Evolutionary conservation across 2,888 invertebrate genomes (phyloP), one percentile per base, ranked within the genome.

Genomic region (Synergus itoensis): DNA sequence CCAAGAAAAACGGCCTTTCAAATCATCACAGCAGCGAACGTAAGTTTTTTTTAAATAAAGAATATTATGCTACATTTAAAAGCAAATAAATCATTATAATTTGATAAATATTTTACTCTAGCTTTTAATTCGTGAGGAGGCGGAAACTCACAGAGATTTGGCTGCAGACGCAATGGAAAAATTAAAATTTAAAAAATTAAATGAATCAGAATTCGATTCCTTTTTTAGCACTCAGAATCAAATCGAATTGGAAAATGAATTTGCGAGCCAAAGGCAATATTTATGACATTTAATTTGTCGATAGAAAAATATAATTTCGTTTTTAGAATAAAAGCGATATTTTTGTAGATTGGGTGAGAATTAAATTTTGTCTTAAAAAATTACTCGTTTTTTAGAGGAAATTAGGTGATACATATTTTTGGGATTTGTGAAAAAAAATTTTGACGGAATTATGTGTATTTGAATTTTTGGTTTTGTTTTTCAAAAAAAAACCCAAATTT

Each of bases 11-110:
- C 95, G 14, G 98, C 98, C 3, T 94, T 93, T 75, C 97, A 97
- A 91, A 96, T 99, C 77, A 94, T 98, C 83, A 96, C 97, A 79
- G 96, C 98, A 43, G 97, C 99, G 0, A 96, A 98, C 94, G 97
- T 97, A 91, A 91, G 87, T 77, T 62, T 77, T 62, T 9, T 21
- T 80, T 77, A 78, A 73, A 79, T 83, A 80, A 43, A 57, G 67
- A 65, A 78, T 76, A 64, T 43, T 64, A 21, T 75, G 67, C n/a
- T 65, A 75, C 2, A 53, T 67, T 53, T 65, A 48, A 63, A 45
- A 63, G n/a, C 16, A 45, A 14, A 63, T 36, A 41, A 65, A 64
- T 57, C 78, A 73, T 77, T 82, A 45, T 40, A 36, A 18, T 76
- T 78, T 18, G 76, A 82, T 77, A 43, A 84, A 79, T 77, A 77